Evolutionary conservation across 1,140 invertebrate species (phyloP).

Genomic region (Brachionus asplanchnoidis): DNA sequence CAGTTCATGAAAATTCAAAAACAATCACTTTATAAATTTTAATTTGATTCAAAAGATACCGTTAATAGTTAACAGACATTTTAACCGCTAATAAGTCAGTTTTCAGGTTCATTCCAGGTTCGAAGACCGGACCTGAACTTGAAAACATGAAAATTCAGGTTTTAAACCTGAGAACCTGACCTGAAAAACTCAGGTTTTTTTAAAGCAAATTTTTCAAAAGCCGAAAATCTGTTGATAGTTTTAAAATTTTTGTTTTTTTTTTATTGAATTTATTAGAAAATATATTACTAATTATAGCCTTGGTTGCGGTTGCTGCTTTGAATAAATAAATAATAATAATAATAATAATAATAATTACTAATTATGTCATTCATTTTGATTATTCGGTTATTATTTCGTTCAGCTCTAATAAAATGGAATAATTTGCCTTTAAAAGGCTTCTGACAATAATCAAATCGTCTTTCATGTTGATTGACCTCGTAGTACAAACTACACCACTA

Average conservation of each 20-base stretch:
- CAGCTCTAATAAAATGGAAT: no score
- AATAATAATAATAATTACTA: no score
- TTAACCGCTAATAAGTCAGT: neutral
- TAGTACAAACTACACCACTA: neutral
- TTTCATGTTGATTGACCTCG: neutral
- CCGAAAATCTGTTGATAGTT: neutral
- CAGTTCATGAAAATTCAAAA: no score
- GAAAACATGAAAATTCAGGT: neutral
- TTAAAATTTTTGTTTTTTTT: neutral
- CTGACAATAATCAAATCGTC: neutral
- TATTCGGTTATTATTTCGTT: neutral
- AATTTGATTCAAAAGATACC: no score
- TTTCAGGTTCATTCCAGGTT: neutral
- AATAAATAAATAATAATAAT: no score
- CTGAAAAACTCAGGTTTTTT: neutral
- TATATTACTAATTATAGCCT: neutral
- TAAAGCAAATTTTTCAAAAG: neutral
- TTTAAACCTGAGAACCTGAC: neutral
- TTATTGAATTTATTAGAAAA: no score
- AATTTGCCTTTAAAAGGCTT: neutral
- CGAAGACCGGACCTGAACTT: neutral
- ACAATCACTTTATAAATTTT: no score
- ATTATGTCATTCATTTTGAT: neutral
- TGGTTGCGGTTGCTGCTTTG: no score
- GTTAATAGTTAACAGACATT: no score